phyloP scores from a whole-genome alignment of 1,140 invertebrate species.

The Brachionus sp. region DNA sequence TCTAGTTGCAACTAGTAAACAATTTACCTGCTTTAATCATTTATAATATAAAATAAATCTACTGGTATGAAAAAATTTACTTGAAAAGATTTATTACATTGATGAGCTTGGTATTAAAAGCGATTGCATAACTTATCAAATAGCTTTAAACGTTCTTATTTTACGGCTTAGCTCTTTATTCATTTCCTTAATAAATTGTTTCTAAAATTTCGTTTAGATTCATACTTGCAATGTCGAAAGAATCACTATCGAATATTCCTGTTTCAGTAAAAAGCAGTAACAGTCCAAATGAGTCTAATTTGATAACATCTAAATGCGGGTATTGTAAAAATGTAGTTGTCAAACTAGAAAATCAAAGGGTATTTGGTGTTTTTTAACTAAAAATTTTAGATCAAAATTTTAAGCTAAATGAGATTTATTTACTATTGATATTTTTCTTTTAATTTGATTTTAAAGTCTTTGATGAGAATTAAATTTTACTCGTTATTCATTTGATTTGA shows the following conservation, averaged over 20 bases:
- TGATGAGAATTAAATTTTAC: no score
- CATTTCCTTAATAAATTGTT: neutral
- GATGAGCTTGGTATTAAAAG: constrained; percentile 7
- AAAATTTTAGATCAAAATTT: neutral
- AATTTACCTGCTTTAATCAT: constrained; percentile 42
- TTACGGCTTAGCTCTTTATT: neutral
- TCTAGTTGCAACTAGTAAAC: constrained; percentile 14
- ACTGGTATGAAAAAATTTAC: neutral
- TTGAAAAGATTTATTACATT: constrained; percentile 11
- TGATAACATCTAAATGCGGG: neutral
- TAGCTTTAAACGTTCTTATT: neutral
- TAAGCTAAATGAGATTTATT: no score
- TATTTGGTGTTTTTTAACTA: neutral
- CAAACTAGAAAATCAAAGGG: neutral
- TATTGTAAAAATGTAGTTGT: constrained; percentile 11
- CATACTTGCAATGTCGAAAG: neutral
- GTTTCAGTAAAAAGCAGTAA: neutral
- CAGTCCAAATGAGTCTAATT: neutral
- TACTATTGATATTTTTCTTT: no score
- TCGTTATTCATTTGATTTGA: no score
- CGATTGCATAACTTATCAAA: neutral
- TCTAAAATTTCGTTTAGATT: neutral
- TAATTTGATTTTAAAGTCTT: no score
- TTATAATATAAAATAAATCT: constrained; percentile 4
- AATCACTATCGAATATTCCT: neutral